phyloP scores from a whole-genome alignment of 2,113 vertebrate genomes.

The Mionectes macconnelli region DNA sequence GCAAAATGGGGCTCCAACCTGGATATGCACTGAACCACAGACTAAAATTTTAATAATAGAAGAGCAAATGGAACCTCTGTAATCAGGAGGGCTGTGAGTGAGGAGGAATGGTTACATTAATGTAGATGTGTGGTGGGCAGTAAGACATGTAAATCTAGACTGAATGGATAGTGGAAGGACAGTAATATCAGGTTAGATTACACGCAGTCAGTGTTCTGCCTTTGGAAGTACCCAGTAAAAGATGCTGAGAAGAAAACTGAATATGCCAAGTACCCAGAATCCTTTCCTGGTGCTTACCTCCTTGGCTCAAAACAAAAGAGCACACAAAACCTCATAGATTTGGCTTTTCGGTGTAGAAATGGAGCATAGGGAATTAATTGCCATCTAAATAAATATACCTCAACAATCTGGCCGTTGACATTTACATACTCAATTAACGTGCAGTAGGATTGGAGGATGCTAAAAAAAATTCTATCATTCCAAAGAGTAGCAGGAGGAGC shows the following conservation, averaged over 20 bases:
- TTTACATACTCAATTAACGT: background rate
- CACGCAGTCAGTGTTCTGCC: background rate
- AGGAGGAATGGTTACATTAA: background rate
- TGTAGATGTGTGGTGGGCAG: background rate
- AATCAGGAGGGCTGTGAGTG: background rate
- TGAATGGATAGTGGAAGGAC: background rate
- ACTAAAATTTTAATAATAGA: background rate
- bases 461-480: background rate
- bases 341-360: background rate
- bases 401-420: background rate
- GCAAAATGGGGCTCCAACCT: constrained; percentile 17
- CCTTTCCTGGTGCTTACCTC: background rate
- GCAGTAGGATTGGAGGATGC: background rate
- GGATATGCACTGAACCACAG: constrained; percentile 30
- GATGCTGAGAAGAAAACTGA: background rate
- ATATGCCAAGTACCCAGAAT: background rate
- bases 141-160: background rate
- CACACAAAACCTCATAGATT: background rate
- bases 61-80: background rate
- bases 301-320: background rate
- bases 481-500: background rate
- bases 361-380: background rate
- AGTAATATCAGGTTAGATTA: background rate
- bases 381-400: background rate
- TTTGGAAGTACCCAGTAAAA: background rate